Conservation (phyloP, 2,888 invertebrate species). For the Pandemis corylana region DNA sequence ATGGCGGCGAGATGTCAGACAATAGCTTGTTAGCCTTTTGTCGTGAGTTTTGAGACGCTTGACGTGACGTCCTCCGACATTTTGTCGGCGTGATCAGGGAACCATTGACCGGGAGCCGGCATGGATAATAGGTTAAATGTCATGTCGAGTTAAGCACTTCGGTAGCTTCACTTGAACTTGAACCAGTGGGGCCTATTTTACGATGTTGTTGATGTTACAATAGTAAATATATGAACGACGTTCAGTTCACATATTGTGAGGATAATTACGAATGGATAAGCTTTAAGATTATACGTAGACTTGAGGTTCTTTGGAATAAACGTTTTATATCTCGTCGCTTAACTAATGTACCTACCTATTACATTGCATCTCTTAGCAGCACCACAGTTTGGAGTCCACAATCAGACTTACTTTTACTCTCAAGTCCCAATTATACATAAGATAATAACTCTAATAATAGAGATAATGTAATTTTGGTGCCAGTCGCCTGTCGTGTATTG, state of each 20-base stretch:
- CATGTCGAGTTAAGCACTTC: constrained; percentile 11
- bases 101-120: constrained; percentile 67
- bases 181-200: neutral
- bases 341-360: no score
- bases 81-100: constrained; percentile 72
- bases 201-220: neutral
- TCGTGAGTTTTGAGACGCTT: constrained; percentile 67
- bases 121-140: constrained; percentile 51
- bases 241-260: neutral
- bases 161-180: constrained; percentile 5
- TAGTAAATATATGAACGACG: neutral
- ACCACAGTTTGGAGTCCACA: no score
- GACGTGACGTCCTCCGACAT: constrained; percentile 71
- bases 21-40: constrained; percentile 80
- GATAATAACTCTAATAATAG: no score
- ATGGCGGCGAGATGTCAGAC: constrained; percentile 61
- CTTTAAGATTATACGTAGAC: no score
- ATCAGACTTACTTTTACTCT: no score
- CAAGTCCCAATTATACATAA: no score
- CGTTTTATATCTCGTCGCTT: no score
- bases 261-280: neutral
- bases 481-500: no score
- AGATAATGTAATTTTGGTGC: no score
- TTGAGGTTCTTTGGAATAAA: no score
- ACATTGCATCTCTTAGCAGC: no score